Evolutionary conservation across 2,113 vertebrate species (phyloP), one percentile per base, ranked within the genome.

Genomic region (Albula goreensis): DNA sequence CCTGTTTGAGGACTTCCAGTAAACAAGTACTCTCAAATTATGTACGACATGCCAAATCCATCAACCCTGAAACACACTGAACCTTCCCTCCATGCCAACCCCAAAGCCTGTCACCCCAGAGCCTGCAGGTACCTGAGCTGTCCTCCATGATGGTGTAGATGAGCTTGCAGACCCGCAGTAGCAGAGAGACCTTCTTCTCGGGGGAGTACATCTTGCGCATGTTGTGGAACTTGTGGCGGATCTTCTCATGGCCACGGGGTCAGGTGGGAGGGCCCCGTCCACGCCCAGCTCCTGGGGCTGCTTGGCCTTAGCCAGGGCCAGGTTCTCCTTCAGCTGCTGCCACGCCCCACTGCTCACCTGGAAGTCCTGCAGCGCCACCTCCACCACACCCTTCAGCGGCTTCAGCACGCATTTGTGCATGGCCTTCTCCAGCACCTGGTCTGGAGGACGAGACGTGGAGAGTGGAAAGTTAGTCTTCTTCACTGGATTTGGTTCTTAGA

Each of bases 191-290:
- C 90, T 99, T 99, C 92, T 98, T 99, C 90, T 99, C 98, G 0
- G 98, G 98, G 0, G 98, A 99, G 91, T 99, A 99, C 96, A 97
- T 96, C 90, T 99, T 99, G 91, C 96, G 96, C 98, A 99, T 99
- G 89, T 93, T 96, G 86, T 94, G 92, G 92, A 99, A 97, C 90
- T 99, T 99, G 88, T 98, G 95, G 83, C 96, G 96, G 90, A 99
- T 99, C 91, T 98, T 99, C 89, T 98, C 97, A 99, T 95, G 0
- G 97, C 97, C 89, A 97, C 91, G 0, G 96, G 88, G 83, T 99
- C 97, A 0, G 98, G 98, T 2, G 97, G 93, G 50, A 92, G 95
- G 0, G 96, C 96, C 2, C 97, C 97, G 0, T 97, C 97, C 86
- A 98, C 98, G 0, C 98, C 98, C 87, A 99, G 95, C 57, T 99